Percentiles rank a stretch among this genome's conserved stretches.
Evolutionary conservation across 2,113 vertebrate genomes (phyloP).

Genomic region (Cephalopterus ornatus): DNA sequence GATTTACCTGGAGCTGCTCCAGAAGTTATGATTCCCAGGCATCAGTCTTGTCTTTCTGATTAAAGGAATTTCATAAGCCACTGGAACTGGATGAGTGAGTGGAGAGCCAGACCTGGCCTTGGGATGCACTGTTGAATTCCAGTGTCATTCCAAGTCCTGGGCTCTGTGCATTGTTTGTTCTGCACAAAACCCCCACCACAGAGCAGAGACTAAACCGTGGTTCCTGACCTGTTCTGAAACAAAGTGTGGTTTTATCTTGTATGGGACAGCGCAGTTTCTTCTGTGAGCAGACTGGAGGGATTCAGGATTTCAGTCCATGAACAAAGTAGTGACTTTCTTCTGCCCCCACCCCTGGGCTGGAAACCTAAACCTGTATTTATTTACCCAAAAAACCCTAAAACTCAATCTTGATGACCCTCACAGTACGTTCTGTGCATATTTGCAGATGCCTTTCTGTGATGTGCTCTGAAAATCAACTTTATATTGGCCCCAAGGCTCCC

Average conservation of each 20-base stretch:
- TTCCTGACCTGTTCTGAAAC: neutral
- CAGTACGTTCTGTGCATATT: neutral
- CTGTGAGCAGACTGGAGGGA: neutral
- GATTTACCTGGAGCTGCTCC: constrained; percentile 26
- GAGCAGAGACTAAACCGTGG: neutral
- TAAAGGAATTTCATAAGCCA: neutral
- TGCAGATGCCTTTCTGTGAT: constrained; percentile 10
- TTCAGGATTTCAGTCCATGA: constrained; percentile 1
- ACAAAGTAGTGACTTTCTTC: neutral
- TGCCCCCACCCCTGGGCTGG: neutral
- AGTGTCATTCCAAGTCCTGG: accelerated
- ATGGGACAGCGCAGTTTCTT: neutral
- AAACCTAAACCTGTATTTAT: constrained; percentile 43
- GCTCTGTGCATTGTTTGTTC: accelerated
- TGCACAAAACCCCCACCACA: neutral
- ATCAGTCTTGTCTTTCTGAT: neutral
- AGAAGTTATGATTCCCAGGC: constrained; percentile 12
- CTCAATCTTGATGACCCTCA: constrained; percentile 37
- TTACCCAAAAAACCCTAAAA: constrained; percentile 1
- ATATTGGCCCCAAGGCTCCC: constrained; percentile 3
- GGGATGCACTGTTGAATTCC: neutral
- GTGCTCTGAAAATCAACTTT: constrained; percentile 12
- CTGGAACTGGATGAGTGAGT: neutral
- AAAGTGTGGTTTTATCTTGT: neutral
- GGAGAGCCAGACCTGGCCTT: neutral